Percentiles rank a stretch among this genome's conserved stretches.
Evolutionary conservation across 2,113 vertebrate genomes (phyloP).

Genomic region (Nothocercus julius): DNA sequence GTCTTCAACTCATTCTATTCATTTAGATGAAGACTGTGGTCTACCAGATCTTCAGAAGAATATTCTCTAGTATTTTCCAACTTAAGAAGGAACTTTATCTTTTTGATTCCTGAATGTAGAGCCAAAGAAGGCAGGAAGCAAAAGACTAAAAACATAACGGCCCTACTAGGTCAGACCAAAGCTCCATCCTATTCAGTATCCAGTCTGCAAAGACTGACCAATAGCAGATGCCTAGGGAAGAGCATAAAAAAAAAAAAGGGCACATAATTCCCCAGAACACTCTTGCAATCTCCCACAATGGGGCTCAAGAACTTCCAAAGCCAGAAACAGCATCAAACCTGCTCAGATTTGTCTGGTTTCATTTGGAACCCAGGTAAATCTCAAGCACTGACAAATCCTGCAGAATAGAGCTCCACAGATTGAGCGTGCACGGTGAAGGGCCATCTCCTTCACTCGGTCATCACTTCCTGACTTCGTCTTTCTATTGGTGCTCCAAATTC

Average conservation of each 20-base stretch:
- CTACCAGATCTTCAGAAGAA: background rate
- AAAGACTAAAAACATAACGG: background rate
- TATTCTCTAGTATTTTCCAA: background rate
- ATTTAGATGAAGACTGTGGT: background rate
- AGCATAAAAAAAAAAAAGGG: background rate
- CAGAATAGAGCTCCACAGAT: background rate
- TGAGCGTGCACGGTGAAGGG: background rate
- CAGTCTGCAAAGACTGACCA: accelerated
- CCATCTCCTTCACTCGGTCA: background rate
- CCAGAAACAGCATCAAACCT: background rate
- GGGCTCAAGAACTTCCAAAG: background rate
- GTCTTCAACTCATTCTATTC: background rate
- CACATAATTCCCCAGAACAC: background rate
- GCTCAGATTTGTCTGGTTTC: background rate
- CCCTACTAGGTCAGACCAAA: background rate
- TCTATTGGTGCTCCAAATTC: background rate
- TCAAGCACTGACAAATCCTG: background rate
- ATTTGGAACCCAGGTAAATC: background rate
- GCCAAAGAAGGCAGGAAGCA: background rate
- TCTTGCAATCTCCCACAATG: background rate
- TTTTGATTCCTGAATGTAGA: background rate
- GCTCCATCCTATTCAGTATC: background rate
- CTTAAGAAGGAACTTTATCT: background rate
- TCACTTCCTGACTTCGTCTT: background rate
- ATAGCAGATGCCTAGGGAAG: background rate